A percentile compares a stretch with the other conserved stretches of the same genome.
Evolutionary conservation across 2,113 vertebrate species (phyloP).

Genomic region (Naja naja): DNA sequence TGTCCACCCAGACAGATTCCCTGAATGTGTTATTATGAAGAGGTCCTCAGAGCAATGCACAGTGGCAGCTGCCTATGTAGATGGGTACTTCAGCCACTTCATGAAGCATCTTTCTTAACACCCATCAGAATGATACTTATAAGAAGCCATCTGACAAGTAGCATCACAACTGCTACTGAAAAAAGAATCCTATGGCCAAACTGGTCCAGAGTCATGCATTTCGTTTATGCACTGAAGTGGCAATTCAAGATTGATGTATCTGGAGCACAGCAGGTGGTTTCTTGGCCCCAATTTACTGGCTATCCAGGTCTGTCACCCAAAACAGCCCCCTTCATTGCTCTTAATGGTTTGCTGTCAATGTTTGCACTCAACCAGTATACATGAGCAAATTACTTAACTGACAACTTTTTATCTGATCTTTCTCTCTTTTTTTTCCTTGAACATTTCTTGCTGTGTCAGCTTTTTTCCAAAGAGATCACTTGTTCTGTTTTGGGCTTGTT

Average conservation of each 20-base stretch:
- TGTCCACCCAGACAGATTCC: background rate
- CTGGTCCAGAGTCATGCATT: background rate
- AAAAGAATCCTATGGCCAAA: background rate
- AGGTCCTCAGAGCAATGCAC: background rate
- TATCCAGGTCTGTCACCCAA: background rate
- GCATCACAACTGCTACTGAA: background rate
- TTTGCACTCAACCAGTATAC: background rate
- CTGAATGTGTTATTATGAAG: background rate
- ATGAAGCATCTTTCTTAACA: background rate
- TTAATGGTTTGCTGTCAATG: background rate
- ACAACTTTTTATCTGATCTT: background rate
- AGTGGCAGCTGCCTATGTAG: background rate
- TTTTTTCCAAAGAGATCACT: background rate
- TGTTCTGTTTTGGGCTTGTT: conserved; percentile 1
- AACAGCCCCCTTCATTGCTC: background rate
- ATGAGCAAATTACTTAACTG: background rate
- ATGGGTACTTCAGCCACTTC: background rate
- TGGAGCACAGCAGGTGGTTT: background rate
- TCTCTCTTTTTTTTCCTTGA: background rate
- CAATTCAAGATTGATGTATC: background rate
- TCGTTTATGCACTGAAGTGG: background rate
- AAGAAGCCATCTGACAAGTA: background rate
- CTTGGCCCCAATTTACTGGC: background rate
- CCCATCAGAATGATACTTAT: background rate
- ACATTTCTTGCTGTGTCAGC: background rate